Evolutionary conservation across 2,797 vertebrate species (phyloP).

Genomic region (Xyrichtys novacula): DNA sequence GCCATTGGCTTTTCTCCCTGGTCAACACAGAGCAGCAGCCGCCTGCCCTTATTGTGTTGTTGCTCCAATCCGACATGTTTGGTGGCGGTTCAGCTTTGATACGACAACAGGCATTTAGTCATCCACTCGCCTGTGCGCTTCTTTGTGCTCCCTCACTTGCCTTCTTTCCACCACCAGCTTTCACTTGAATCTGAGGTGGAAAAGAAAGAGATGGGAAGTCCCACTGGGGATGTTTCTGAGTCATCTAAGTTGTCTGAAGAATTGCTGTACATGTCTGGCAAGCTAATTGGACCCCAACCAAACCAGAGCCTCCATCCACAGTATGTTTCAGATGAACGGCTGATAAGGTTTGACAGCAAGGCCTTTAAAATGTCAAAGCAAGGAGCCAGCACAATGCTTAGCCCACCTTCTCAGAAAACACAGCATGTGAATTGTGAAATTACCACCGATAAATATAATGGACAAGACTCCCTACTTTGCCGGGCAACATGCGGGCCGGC

Average conservation of each 20-base stretch:
- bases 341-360: conserved; percentile 63
- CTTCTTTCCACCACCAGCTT: conserved; percentile 44
- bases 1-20: conserved; percentile 22
- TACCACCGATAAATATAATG: conserved; percentile 70
- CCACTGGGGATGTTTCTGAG: conserved; percentile 61
- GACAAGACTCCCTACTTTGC: conserved; percentile 49
- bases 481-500: conserved; percentile 32
- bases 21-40: conserved; percentile 18
- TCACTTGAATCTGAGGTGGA: conserved; percentile 54
- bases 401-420: conserved; percentile 47
- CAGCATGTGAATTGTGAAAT: conserved; percentile 61
- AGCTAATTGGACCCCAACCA: conserved; percentile 74
- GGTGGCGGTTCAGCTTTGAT: conserved; percentile 64
- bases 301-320: conserved; percentile 50
- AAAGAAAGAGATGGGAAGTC: conserved; percentile 46
- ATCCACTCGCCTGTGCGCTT: conserved; percentile 31
- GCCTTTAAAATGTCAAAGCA: conserved; percentile 77
- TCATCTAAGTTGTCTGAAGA: conserved; percentile 71
- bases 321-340: conserved; percentile 59
- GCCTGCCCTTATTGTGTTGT: conserved; percentile 44
- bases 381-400: conserved; percentile 44
- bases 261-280: conserved; percentile 62
- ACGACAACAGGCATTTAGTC: conserved; percentile 59
- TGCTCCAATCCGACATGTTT: conserved; percentile 59
- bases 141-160: conserved; percentile 20